Base-by-base conservation (phyloP, 2,888 invertebrate genomes). In the Allygus modestus region DNA sequence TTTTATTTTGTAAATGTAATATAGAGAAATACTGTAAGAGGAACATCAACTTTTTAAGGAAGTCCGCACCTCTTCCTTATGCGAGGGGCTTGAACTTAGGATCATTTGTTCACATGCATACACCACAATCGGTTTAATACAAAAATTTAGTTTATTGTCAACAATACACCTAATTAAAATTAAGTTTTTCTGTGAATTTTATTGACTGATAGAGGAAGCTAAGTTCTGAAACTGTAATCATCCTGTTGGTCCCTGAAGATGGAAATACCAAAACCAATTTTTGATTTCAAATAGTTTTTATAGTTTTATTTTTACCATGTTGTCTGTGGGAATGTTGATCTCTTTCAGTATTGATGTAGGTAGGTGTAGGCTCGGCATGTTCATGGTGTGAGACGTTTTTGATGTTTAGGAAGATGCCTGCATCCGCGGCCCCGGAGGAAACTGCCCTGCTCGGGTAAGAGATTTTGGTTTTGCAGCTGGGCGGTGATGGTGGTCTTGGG, bases 371-470 rank as follows among this genome's bases (percentile, higher is more conserved):
- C 20, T 41, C 11, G 41, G 73, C 41, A 73, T 37, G 73, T 73
- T 41, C 41, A 73, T 73, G 43, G 73, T 73, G 73, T 73, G 43
- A 37, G 73, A 41, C 41, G 73, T 79, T 46, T 88, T 88, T 88
- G 87, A 87, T 86, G 87, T 89, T 86, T 88, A 90, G 89, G 89
- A 94, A 92, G 91, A 95, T 95, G 95, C 95, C 95, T 88, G 92
- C 94, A 88, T 93, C 94, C 89, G 94, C 91, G 87, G 91, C 93
- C 89, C 95, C 96, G 90, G 97, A 97, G 93, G 96, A 97, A 92
- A 95, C 96, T 88, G 96, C 96, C 90, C 94, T 97, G 87, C 93
- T 97, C 91, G 96, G 97, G 97, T 97, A 84, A 84, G 82, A 84
- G 43, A 54, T 84, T 75, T 71, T 71, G 37, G 26, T 79, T 61